Conservation (phyloP, 2,888 invertebrate genomes). For the Achlya flavicornis region DNA sequence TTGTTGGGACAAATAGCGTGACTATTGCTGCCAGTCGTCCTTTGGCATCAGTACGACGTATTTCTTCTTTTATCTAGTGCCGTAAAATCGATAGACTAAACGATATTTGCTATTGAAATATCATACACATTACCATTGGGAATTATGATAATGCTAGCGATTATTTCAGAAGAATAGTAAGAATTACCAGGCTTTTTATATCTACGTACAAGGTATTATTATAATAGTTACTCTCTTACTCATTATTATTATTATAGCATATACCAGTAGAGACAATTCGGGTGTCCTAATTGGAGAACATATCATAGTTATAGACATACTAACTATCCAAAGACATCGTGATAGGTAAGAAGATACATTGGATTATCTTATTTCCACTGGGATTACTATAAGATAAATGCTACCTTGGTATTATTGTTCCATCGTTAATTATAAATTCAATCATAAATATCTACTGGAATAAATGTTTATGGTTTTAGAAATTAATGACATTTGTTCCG, state of each 20-base stretch:
- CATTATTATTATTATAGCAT: no score
- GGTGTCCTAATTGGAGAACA: not conserved
- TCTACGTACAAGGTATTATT: not conserved
- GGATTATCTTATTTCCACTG: not conserved
- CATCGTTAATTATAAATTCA: no score
- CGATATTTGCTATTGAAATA: not conserved
- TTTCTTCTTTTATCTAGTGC: not conserved
- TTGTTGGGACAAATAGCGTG: slow-evolving; percentile 40
- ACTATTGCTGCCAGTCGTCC: slow-evolving; percentile 31
- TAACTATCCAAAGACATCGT: not conserved
- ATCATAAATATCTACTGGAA: no score
- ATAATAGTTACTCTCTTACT: no score
- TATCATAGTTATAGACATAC: not conserved
- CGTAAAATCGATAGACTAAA: slow-evolving; percentile 1
- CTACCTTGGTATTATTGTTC: not conserved
- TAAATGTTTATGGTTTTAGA: no score
- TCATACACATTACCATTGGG: not conserved
- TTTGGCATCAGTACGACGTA: not conserved
- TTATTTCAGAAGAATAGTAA: not conserved
- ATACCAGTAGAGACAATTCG: no score
- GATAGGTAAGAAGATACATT: not conserved
- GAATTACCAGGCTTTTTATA: not conserved
- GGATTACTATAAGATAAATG: not conserved
- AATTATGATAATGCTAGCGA: not conserved
- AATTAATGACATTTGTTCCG: no score